A percentile compares a stretch with the other conserved stretches of the same genome.
These are phyloP conservation scores for Tamandua tetradactyla DNA, from an alignment of 2,797 vertebrate species.

Conservation along the genomic window DNA sequence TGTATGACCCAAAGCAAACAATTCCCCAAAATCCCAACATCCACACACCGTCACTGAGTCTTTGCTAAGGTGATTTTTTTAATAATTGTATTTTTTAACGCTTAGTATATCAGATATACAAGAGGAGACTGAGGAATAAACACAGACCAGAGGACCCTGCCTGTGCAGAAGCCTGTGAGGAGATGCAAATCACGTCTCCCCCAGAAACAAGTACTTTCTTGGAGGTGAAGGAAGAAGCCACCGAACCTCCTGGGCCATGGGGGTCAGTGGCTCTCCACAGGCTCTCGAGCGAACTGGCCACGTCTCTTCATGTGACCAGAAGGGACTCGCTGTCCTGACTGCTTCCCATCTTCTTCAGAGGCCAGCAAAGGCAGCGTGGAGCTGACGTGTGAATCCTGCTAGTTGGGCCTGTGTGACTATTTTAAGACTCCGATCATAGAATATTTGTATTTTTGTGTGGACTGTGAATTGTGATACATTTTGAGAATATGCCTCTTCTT, in stretches of 20 bases:
- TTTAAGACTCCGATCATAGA: background rate
- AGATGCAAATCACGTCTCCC: background rate
- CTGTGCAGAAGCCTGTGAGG: background rate
- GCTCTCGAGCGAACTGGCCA: rapidly evolving
- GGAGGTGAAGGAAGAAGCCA: slow-evolving; percentile 39
- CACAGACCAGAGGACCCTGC: background rate
- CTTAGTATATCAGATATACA: slow-evolving; percentile 68
- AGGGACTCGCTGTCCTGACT: background rate
- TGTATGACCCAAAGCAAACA: background rate
- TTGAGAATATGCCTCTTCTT: background rate
- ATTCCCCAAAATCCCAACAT: background rate
- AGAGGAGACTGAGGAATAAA: slow-evolving; percentile 36
- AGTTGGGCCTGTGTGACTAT: background rate
- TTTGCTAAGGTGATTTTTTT: background rate
- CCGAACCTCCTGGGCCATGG: background rate
- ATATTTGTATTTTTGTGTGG: background rate
- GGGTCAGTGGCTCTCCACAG: background rate
- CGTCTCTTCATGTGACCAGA: background rate
- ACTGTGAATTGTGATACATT: background rate
- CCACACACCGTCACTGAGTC: background rate
- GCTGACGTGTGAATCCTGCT: background rate
- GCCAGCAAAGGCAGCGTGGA: background rate
- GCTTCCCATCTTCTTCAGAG: background rate
- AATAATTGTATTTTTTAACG: background rate
- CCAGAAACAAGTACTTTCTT: slow-evolving; percentile 54